Conservation (phyloP, 1,140 invertebrate species). For the Sycobia sp. region DNA sequence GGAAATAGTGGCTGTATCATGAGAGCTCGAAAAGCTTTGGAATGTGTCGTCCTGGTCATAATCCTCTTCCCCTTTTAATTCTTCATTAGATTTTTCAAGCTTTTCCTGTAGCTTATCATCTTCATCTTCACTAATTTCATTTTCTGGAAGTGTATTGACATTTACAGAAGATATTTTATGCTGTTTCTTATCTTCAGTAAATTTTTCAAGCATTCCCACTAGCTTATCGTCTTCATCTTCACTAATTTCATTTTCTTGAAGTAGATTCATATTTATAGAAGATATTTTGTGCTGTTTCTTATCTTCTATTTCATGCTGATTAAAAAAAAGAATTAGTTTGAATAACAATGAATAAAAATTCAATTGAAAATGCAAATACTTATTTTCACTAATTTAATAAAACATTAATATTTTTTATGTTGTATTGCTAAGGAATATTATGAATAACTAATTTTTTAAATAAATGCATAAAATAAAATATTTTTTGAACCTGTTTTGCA, state of each 20-base stretch:
- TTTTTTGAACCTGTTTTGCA: not conserved
- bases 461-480: no score
- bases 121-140: conserved; percentile 30
- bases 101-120: not conserved
- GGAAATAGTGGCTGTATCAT: not conserved
- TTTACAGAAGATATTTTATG: not conserved
- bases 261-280: not conserved
- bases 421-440: no score
- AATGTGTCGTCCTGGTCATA: conserved; percentile 43
- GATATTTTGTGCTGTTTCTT: not conserved
- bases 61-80: conserved; percentile 5
- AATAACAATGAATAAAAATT: no score
- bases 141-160: not conserved
- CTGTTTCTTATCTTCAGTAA: no score
- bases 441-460: no score
- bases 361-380: no score
- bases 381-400: no score
- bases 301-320: conserved; percentile 6
- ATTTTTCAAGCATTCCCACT: no score
- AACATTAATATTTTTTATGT: no score
- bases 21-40: conserved; percentile 42
- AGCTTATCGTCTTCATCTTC: no score
- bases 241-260: conserved; percentile 19
- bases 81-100: not conserved
- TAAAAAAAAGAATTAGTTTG: no score